Evolutionary conservation across 2,797 vertebrate genomes (phyloP).

Genomic region (Hipposideros larvatus): DNA sequence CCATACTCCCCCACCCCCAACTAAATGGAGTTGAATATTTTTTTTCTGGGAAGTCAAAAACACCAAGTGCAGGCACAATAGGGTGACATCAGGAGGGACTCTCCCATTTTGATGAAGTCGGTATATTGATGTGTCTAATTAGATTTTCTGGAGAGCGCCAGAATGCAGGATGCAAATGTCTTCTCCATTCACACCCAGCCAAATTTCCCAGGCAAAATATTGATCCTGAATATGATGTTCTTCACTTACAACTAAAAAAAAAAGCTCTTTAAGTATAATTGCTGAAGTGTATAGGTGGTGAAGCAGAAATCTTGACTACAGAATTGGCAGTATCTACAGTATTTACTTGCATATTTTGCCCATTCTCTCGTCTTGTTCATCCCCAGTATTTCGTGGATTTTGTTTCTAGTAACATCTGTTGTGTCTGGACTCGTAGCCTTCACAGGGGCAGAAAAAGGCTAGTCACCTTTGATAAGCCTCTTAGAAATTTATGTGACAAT

Average conservation of each 20-base stretch:
- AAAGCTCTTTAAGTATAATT: background rate
- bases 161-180: background rate
- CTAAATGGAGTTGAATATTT: background rate
- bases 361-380: background rate
- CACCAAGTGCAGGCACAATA: background rate
- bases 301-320: background rate
- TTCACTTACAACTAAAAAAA: conserved; percentile 21
- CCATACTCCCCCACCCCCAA: background rate
- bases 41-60: conserved; percentile 26
- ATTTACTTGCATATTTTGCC: background rate
- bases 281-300: background rate
- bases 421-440: background rate
- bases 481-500: background rate
- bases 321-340: background rate
- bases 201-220: conserved; percentile 61
- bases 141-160: background rate
- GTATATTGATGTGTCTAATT: background rate
- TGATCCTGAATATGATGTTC: conserved; percentile 49
- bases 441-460: background rate
- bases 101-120: background rate
- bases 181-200: conserved; percentile 15
- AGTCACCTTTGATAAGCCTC: background rate
- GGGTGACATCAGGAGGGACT: background rate
- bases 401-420: background rate
- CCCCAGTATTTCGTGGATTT: background rate